phyloP scores from a whole-genome alignment of 1,140 invertebrate species.

The Holotrichia oblita region DNA sequence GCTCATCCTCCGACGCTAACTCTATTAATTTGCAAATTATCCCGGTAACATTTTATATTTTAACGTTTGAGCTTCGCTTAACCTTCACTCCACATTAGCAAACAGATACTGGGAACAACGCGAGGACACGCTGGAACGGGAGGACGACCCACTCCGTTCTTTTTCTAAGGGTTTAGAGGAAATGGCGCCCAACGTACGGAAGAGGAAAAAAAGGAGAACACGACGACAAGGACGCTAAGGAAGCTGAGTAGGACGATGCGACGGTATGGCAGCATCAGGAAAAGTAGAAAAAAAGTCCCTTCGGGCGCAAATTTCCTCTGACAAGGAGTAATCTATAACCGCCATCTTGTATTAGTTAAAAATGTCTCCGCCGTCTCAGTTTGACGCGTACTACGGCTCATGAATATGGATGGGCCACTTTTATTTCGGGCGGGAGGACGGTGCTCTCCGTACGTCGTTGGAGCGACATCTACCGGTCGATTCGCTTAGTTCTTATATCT shows the following conservation, averaged over 20 bases:
- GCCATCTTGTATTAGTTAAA: conserved; percentile 49
- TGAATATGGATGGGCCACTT: conserved; percentile 46
- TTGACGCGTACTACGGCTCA: conserved; percentile 38
- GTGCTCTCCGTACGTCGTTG: not conserved
- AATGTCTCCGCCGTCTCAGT: conserved; percentile 39
- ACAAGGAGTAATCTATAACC: conserved; percentile 48
- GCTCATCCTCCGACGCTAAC: too few species aligned
- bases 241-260: too few species aligned
- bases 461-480: not conserved
- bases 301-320: conserved; percentile 43
- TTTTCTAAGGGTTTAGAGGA: too few species aligned
- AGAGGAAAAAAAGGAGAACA: not conserved
- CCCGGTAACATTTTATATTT: too few species aligned
- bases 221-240: not conserved
- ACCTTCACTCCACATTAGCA: too few species aligned
- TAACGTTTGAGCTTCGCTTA: too few species aligned
- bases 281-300: not conserved
- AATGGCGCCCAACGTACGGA: not conserved
- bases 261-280: not conserved
- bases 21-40: too few species aligned
- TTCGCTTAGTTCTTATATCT: not conserved
- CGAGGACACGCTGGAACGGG: too few species aligned
- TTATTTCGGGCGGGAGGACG: conserved; percentile 39
- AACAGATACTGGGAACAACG: too few species aligned
- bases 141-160: too few species aligned